phyloP scores from a whole-genome alignment of 2,113 vertebrate species.

The Cyprinodon variegatus region DNA sequence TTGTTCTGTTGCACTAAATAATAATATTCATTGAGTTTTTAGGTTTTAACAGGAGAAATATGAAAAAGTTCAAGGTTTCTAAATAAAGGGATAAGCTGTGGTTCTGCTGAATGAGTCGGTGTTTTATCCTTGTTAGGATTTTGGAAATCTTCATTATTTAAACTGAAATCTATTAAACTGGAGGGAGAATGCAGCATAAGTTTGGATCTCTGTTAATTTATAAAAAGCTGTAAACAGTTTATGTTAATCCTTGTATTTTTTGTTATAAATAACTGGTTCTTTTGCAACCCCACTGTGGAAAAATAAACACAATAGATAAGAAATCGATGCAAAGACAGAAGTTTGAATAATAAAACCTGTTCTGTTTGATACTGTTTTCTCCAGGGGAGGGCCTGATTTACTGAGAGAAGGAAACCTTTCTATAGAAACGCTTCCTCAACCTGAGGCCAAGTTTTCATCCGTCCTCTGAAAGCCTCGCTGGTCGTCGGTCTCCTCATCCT shows the following conservation, averaged over 20 bases:
- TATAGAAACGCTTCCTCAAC: constrained; percentile 12
- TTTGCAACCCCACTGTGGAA: background rate
- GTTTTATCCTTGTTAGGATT: background rate
- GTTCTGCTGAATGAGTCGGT: background rate
- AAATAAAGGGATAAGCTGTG: too few relatives aligned
- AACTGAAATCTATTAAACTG: background rate
- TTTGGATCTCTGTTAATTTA: background rate
- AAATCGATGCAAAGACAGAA: background rate
- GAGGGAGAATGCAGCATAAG: background rate
- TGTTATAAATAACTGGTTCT: background rate
- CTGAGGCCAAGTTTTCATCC: constrained; percentile 5
- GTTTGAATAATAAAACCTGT: background rate
- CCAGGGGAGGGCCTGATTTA: too few relatives aligned
- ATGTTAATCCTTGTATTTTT: background rate
- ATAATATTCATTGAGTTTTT: too few relatives aligned
- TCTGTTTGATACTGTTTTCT: constrained; percentile 10
- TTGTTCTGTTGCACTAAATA: too few relatives aligned
- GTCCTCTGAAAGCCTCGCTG: background rate
- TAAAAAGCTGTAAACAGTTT: background rate
- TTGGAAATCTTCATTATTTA: too few relatives aligned
- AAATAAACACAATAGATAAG: background rate
- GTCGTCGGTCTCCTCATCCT: background rate
- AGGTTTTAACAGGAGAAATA: too few relatives aligned
- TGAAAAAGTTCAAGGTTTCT: too few relatives aligned
- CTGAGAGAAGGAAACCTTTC: too few relatives aligned